phyloP scores from a whole-genome alignment of 2,797 vertebrate genomes.

The Rhynchonycteris naso region DNA sequence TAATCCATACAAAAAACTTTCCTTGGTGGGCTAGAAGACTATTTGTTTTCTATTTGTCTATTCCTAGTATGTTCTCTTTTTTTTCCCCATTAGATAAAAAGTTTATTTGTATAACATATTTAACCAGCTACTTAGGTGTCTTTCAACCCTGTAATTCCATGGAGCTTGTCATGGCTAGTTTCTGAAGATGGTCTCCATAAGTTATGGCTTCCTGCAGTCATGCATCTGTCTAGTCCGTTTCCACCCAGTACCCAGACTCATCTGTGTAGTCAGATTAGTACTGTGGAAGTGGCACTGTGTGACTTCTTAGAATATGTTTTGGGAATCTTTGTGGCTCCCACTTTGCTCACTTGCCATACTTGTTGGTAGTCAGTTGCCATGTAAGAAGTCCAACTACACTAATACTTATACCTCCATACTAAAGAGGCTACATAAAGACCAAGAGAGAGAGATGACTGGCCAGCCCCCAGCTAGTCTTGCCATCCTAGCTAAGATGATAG shows the following conservation, averaged over 20 bases:
- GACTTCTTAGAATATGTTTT: neutral
- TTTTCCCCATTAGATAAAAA: neutral
- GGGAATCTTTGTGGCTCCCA: neutral
- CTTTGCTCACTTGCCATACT: neutral
- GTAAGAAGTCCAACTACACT: neutral
- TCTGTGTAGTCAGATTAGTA: neutral
- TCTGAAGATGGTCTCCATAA: neutral
- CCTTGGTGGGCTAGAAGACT: conserved; percentile 49
- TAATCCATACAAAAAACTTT: conserved; percentile 53
- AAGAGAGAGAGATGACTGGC: neutral
- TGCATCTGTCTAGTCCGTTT: neutral
- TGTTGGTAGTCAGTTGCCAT: neutral
- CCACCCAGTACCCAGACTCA: neutral
- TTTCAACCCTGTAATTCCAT: neutral
- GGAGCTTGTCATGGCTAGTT: neutral
- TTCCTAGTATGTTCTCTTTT: neutral
- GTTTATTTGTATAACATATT: conserved; percentile 18
- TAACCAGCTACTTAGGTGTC: neutral
- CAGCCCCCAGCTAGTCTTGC: neutral
- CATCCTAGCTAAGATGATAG: neutral
- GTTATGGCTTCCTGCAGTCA: neutral
- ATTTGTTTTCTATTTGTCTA: conserved; percentile 46
- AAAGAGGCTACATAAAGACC: neutral
- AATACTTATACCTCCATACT: too few species aligned
- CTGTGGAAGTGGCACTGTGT: neutral